Conservation (phyloP, 2,113 vertebrate species). For the Chloropsis cyanopogon region DNA sequence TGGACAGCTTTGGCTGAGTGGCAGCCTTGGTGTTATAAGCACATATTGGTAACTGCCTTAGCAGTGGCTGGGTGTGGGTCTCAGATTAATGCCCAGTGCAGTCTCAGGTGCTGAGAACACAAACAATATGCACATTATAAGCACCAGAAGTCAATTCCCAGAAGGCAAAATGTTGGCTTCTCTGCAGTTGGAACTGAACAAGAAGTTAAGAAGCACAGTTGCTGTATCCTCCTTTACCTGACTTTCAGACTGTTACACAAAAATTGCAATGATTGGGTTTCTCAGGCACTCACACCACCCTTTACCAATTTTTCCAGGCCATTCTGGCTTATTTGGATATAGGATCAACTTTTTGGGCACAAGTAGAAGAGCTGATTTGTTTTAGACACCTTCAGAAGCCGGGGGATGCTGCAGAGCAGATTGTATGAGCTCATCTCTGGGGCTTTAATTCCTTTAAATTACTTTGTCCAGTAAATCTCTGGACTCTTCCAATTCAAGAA, state of each 20-base stretch:
- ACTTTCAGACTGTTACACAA: neutral
- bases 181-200: neutral
- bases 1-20: neutral
- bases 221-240: neutral
- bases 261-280: rapidly evolving
- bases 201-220: neutral
- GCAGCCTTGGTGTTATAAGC: neutral
- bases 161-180: neutral
- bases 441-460: neutral
- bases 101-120: neutral
- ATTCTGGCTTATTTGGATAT: neutral
- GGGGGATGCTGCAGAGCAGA: neutral
- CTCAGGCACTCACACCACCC: neutral
- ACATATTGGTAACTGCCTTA: neutral
- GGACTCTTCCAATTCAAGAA: neutral
- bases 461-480: neutral
- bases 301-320: neutral
- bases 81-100: neutral
- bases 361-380: neutral
- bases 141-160: neutral
- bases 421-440: neutral
- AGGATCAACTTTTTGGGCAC: neutral
- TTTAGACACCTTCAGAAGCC: neutral
- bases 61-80: rapidly evolving
- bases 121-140: rapidly evolving